These are phyloP conservation scores for Todiramphus chloris DNA, from an alignment of 2,113 vertebrate genomes.

Conservation along the genomic window DNA sequence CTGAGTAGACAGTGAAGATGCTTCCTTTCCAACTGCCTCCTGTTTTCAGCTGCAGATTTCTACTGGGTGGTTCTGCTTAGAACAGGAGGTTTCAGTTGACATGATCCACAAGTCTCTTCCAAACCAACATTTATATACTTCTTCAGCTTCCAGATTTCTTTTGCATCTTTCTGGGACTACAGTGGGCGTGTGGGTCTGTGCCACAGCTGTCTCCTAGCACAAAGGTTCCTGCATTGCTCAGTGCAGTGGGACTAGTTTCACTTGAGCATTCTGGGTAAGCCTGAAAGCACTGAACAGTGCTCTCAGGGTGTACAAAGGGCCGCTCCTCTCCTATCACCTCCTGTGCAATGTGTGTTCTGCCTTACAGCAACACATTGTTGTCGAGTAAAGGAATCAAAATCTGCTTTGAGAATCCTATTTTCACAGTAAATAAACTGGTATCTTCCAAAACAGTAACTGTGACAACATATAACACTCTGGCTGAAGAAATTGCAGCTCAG, in stretches of 20 bases:
- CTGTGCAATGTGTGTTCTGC: neutral
- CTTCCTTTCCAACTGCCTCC: neutral
- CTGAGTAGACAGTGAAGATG: neutral
- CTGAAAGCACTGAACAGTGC: neutral
- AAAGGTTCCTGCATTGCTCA: neutral
- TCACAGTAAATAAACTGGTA: neutral
- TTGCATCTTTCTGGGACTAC: neutral
- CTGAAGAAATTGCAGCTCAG: neutral
- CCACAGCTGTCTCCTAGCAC: neutral
- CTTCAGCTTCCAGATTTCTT: neutral
- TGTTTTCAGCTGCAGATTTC: neutral
- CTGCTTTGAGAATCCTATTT: neutral
- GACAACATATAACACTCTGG: neutral
- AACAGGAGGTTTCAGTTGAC: neutral
- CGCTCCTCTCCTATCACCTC: neutral
- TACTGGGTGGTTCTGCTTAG: neutral
- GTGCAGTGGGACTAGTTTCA: neutral
- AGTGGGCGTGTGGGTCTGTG: neutral
- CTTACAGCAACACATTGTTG: neutral
- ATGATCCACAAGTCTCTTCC: neutral
- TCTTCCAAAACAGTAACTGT: neutral
- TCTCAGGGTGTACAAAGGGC: neutral
- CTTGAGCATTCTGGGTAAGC: neutral
- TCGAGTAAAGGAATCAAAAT: neutral
- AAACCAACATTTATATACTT: neutral